These are phyloP conservation scores for Piezodorus guildinii DNA, from an alignment of 1,140 invertebrate genomes.

Conservation along the genomic window DNA sequence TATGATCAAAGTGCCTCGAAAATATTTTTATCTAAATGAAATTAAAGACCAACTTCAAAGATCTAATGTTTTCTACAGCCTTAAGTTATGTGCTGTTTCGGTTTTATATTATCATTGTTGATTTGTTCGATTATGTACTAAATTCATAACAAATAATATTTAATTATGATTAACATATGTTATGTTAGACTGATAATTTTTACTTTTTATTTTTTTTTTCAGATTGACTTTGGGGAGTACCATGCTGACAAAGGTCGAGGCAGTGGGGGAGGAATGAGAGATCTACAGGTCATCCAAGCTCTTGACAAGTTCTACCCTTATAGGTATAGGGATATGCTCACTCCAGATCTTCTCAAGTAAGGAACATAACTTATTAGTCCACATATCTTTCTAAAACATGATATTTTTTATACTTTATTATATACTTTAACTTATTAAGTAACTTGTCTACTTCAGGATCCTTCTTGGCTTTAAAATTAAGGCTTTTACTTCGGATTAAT, in stretches of 20 bases:
- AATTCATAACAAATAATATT: neutral
- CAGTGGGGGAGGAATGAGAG: conserved; percentile 41
- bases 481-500: neutral
- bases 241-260: conserved; percentile 45
- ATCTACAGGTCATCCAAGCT: conserved; percentile 50
- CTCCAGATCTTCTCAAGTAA: conserved; percentile 60
- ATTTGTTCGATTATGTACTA: neutral
- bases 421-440: too few relatives aligned
- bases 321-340: conserved; percentile 68
- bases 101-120: neutral
- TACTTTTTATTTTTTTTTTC: conserved; percentile 28
- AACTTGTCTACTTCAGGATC: too few relatives aligned
- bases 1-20: too few relatives aligned
- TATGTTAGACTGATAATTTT: too few relatives aligned
- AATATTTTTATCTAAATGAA: too few relatives aligned
- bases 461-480: too few relatives aligned
- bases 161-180: neutral
- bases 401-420: too few relatives aligned
- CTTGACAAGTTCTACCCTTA: conserved; percentile 85
- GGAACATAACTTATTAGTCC: conserved; percentile 15
- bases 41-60: too few relatives aligned
- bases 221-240: conserved; percentile 61
- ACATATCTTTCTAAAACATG: too few relatives aligned
- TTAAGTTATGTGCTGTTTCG: too few relatives aligned
- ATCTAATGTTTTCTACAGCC: too few relatives aligned